Conservation (phyloP, 2,113 vertebrate genomes). For the Elephas maximus region DNA sequence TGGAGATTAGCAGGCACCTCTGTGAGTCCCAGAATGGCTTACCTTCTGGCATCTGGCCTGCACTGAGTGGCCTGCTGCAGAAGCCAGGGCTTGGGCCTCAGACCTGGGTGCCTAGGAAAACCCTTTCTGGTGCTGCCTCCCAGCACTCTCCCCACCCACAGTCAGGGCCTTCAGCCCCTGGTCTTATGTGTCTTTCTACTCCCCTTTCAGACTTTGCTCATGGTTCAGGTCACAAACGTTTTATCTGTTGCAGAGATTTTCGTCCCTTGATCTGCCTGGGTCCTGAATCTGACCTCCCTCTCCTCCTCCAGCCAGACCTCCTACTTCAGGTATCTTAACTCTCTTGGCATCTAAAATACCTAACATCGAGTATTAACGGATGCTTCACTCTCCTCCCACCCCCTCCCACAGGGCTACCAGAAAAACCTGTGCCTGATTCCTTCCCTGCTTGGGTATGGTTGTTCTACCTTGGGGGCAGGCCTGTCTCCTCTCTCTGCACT, state of each 20-base stretch:
- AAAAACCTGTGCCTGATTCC: not conserved
- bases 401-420: not conserved
- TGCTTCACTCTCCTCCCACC: not conserved
- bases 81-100: not conserved
- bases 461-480: not conserved
- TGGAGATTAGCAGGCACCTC: not conserved
- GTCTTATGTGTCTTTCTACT: not conserved
- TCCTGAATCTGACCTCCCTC: not conserved
- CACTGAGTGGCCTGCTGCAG: not conserved
- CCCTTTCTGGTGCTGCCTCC: no score
- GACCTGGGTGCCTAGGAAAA: not conserved
- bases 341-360: not conserved
- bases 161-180: not conserved
- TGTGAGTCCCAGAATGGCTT: not conserved
- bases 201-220: not conserved
- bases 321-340: not conserved
- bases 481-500: not conserved
- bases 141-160: not conserved
- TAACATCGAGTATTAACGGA: no score
- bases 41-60: not conserved
- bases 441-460: not conserved
- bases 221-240: not conserved
- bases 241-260: not conserved
- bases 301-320: not conserved
- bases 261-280: not conserved